phyloP scores from a whole-genome alignment of 2,888 invertebrate species.

The Campoletis raptor region DNA sequence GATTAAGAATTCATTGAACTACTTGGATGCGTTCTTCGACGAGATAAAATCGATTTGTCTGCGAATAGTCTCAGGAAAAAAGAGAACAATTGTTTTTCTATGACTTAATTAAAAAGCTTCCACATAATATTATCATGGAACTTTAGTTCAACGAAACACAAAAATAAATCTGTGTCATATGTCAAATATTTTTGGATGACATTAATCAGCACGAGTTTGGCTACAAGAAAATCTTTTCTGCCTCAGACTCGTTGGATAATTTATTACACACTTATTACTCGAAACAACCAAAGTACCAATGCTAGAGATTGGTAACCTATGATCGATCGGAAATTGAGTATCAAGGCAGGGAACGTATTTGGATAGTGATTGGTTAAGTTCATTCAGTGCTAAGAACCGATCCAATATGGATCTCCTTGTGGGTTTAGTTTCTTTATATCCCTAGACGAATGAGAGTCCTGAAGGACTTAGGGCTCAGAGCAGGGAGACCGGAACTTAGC shows the following conservation, averaged over 20 bases:
- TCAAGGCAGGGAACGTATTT: not conserved
- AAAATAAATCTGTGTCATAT: conserved; percentile 8
- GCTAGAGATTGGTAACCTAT: not conserved
- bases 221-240: not conserved
- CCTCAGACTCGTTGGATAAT: not conserved
- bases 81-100: conserved; percentile 1
- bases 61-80: not conserved
- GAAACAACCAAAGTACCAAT: not conserved
- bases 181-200: not conserved
- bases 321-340: conserved; percentile 8
- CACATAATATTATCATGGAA: not conserved
- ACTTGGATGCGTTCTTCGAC: not conserved
- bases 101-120: not conserved
- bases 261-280: not conserved
- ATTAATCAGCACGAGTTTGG: not conserved
- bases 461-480: conserved; percentile 10
- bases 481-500: not conserved
- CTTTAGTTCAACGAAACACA: not conserved
- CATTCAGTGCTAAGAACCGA: conserved; percentile 13
- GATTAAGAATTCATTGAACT: conserved; percentile 1
- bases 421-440: conserved; percentile 25
- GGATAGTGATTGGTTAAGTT: conserved; percentile 1
- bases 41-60: conserved; percentile 13
- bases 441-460: conserved; percentile 17
- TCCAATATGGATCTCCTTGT: conserved; percentile 10